Evolutionary conservation across 2,888 invertebrate species (phyloP).

Genomic region (Drosophila phalerata): DNA sequence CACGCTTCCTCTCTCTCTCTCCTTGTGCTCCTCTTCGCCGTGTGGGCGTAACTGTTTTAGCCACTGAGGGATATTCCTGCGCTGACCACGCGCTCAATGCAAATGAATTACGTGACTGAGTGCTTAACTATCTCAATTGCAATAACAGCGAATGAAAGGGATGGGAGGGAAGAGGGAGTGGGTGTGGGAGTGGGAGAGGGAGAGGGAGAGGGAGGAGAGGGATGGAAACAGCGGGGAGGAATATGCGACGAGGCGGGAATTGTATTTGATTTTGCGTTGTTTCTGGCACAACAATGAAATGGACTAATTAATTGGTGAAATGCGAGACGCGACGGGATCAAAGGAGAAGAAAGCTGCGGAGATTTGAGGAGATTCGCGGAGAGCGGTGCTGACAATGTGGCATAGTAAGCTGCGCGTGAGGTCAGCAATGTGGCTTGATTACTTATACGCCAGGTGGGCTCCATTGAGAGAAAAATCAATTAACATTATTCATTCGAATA

Average conservation of each 20-base stretch:
- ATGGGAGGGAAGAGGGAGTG: not conserved
- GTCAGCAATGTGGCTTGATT: slow-evolving; percentile 34
- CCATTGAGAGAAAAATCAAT: slow-evolving; percentile 56
- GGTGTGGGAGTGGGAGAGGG: not conserved
- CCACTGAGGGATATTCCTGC: slow-evolving; percentile 46
- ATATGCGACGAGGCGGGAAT: slow-evolving; percentile 2
- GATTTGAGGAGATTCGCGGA: not conserved
- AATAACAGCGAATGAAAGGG: slow-evolving; percentile 31
- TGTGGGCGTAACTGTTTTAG: slow-evolving; percentile 9
- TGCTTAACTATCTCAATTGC: slow-evolving; percentile 64
- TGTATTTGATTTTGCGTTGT: slow-evolving; percentile 56
- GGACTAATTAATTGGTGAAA: slow-evolving; percentile 62
- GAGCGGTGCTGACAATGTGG: slow-evolving; percentile 3
- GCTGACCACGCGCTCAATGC: slow-evolving; percentile 64
- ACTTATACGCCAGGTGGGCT: slow-evolving; percentile 35
- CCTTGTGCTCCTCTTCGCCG: not conserved
- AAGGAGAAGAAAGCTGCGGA: not conserved
- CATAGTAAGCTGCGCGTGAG: slow-evolving; percentile 16
- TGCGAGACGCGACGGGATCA: slow-evolving; percentile 21
- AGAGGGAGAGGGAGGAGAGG: not conserved
- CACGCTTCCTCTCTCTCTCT: not conserved
- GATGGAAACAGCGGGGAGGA: no score
- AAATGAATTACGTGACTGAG: slow-evolving; percentile 68
- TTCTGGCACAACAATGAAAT: slow-evolving; percentile 58
- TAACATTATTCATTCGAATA: slow-evolving; percentile 69